phyloP scores from a whole-genome alignment of 92 coral and sea anemone species.

The Paramuricea clavata region DNA sequence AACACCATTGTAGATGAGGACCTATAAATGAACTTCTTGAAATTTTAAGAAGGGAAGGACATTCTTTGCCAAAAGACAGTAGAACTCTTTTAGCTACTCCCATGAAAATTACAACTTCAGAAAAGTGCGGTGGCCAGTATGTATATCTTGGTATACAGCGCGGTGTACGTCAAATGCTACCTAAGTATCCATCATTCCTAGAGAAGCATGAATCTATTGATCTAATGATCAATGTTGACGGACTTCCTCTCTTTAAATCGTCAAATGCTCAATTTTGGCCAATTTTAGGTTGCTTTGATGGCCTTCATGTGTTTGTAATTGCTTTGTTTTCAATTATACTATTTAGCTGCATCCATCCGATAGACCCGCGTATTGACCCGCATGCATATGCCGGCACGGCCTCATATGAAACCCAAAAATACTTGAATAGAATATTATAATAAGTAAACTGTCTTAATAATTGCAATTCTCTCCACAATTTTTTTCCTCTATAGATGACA shows the following conservation, averaged over 20 bases:
- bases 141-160: slow-evolving; percentile 15
- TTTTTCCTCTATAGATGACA: no score
- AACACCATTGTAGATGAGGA: slow-evolving; percentile 1
- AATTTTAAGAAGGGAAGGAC: slow-evolving; percentile 23
- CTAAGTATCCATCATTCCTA: not conserved
- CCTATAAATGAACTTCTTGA: slow-evolving; percentile 10
- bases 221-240: slow-evolving; percentile 21
- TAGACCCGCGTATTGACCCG: no score
- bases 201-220: slow-evolving; percentile 3
- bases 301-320: slow-evolving; percentile 5
- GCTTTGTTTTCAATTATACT: no score
- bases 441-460: no score
- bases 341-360: no score
- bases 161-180: slow-evolving; percentile 11
- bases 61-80: slow-evolving; percentile 20
- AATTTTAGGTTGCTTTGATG: not conserved
- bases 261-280: slow-evolving; percentile 27
- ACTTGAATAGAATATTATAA: no score
- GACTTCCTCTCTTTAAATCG: slow-evolving; percentile 25
- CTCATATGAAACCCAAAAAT: no score
- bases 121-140: slow-evolving; percentile 31
- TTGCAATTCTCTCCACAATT: no score
- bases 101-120: not conserved
- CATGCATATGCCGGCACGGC: no score
- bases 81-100: slow-evolving; percentile 20